These are phyloP conservation scores for Phortica magna DNA, from an alignment of 2,888 invertebrate species.

Conservation along the genomic window DNA sequence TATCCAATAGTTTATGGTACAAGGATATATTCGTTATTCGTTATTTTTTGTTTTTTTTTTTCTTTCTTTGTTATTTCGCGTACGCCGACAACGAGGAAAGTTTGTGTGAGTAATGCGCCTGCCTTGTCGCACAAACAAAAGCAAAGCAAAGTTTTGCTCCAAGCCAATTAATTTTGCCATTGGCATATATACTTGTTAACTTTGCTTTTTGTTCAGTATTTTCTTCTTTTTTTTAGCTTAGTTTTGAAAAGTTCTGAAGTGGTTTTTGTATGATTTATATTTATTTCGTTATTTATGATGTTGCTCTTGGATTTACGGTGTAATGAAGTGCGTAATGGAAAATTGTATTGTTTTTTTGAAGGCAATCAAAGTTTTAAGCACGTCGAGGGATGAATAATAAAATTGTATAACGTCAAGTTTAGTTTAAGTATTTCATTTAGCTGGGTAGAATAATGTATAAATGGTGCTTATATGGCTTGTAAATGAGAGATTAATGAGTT, in stretches of 20 bases:
- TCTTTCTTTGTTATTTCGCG: not conserved
- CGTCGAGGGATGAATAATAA: no score
- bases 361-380: no score
- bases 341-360: not conserved
- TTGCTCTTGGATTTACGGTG: not conserved
- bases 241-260: not conserved
- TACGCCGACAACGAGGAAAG: not conserved
- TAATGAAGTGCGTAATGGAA: conserved; percentile 12
- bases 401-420: no score
- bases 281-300: not conserved
- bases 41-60: not conserved
- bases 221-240: not conserved
- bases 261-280: not conserved
- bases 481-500: no score
- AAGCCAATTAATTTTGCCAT: conserved; percentile 24
- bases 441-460: no score
- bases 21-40: no score
- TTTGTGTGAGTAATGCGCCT: not conserved
- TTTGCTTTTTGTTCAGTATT: not conserved
- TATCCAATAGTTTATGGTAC: not conserved
- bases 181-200: not conserved
- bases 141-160: conserved; percentile 14
- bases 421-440: no score
- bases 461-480: no score
- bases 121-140: not conserved